Evolutionary conservation across 2,888 invertebrate genomes (phyloP), one percentile per base, ranked within the genome.

Genomic region (Chouioia cunea): DNA sequence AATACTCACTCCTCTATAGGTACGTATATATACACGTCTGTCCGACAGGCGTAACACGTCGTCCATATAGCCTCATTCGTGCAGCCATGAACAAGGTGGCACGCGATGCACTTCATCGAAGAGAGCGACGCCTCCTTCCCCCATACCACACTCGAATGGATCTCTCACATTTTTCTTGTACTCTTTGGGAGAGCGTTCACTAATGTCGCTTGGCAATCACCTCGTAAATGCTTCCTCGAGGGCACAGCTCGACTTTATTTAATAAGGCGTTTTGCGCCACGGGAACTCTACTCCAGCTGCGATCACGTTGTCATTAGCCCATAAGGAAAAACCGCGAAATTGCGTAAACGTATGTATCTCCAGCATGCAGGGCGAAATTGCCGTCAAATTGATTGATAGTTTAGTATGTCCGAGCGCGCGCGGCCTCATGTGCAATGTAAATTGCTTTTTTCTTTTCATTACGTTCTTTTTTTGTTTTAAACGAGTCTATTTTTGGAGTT

Each of bases 281-380:
- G 65, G 56, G 50, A 65, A 65, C 59, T 65, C 65, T 6, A 36
- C 44, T 16, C n/a, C 52, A 54, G 57, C 36, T 47, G 44, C 44
- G 60, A 71, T 71, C 66, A 58, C 64, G 63, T 70, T 65, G 70
- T 70, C 65, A 60, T 70, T 70, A 70, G 22, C 14, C 43, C 14
- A 53, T 57, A 54, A 23, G 22, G 58, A 4, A 52, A 36, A 36
- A 36, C 36, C 22, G 23, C 27, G 36, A 47, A 59, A 23, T 36
- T 22, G 62, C 27, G 36, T 50, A 12, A 50, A 36, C 20, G 23
- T 47, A 16, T 58, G 27, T 43, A 15, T 8, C 48, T 2, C 23
- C 22, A 12, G 22, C 0, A 6, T 23, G 27, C 0, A 23, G 43
- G 15, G n/a, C 36, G 2, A 65, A 52, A 58, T 66, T 59, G 44